These are phyloP conservation scores for Tragelaphus strepsiceros DNA, from an alignment of 2,113 vertebrate genomes.

Conservation along the genomic window DNA sequence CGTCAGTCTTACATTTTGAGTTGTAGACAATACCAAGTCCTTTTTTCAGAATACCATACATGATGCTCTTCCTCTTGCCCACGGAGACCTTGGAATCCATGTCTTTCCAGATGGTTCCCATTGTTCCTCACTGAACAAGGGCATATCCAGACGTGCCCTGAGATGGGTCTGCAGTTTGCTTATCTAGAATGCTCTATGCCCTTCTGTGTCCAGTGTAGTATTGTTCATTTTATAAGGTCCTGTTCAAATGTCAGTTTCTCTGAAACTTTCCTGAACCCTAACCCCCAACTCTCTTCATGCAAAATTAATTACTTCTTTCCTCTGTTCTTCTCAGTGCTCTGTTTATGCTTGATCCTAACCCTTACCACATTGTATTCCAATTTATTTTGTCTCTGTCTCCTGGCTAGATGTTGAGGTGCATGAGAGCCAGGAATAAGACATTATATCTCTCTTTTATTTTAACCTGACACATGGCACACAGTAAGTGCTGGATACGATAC, in stretches of 20 bases:
- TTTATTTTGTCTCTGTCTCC: not conserved
- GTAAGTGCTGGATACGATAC: not conserved
- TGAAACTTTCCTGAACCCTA: not conserved
- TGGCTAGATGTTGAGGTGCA: not conserved
- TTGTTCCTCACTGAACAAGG: not conserved
- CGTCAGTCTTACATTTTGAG: not conserved
- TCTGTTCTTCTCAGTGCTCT: not conserved
- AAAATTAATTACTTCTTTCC: not conserved
- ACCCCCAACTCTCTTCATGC: not conserved
- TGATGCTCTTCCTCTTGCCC: not conserved
- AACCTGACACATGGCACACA: not conserved
- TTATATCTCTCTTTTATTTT: not conserved
- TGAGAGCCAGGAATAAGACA: not conserved
- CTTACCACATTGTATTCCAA: not conserved
- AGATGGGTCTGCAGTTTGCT: not conserved
- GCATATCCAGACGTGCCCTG: rapidly evolving
- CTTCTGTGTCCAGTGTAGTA: not conserved
- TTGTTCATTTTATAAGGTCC: not conserved
- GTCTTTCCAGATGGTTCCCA: not conserved
- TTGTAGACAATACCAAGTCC: not conserved
- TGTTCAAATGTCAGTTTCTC: not conserved
- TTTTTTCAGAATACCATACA: not conserved
- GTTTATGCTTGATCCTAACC: not conserved
- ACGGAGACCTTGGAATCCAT: not conserved
- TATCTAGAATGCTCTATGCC: not conserved